Evolutionary conservation across 2,888 invertebrate genomes (phyloP).

Genomic region (Hydroisotoma schaefferi): DNA sequence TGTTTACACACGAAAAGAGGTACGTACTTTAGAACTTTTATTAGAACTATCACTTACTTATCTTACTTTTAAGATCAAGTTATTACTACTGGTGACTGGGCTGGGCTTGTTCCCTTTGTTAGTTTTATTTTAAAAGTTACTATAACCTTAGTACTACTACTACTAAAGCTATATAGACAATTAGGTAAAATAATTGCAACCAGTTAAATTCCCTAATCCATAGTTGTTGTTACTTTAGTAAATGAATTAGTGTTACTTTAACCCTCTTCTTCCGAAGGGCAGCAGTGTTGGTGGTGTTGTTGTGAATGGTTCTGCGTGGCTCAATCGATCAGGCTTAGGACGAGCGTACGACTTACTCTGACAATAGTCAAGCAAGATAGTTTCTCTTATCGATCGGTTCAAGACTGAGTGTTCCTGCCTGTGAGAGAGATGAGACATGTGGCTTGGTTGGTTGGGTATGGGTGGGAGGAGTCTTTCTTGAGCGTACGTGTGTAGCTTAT

Average conservation of each 20-base stretch:
- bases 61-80: conserved; percentile 7
- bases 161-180: too few species aligned
- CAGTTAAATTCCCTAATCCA: too few species aligned
- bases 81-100: conserved; percentile 13
- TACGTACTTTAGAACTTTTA: too few species aligned
- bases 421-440: conserved; percentile 11
- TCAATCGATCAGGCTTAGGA: conserved; percentile 8
- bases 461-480: not conserved
- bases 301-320: conserved; percentile 7
- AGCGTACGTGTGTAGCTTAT: conserved; percentile 18
- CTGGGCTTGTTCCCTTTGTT: conserved; percentile 14
- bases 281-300: conserved; percentile 2
- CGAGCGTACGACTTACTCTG: too few species aligned
- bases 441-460: not conserved
- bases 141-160: too few species aligned
- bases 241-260: not conserved
- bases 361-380: not conserved
- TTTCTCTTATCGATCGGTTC: conserved; percentile 13
- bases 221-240: too few species aligned
- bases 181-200: too few species aligned
- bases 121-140: not conserved
- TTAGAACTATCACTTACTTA: too few species aligned
- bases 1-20: too few species aligned
- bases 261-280: not conserved
- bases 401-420: conserved; percentile 20